Base-by-base conservation (phyloP, 2,113 vertebrate species). In the Labeo catla region DNA sequence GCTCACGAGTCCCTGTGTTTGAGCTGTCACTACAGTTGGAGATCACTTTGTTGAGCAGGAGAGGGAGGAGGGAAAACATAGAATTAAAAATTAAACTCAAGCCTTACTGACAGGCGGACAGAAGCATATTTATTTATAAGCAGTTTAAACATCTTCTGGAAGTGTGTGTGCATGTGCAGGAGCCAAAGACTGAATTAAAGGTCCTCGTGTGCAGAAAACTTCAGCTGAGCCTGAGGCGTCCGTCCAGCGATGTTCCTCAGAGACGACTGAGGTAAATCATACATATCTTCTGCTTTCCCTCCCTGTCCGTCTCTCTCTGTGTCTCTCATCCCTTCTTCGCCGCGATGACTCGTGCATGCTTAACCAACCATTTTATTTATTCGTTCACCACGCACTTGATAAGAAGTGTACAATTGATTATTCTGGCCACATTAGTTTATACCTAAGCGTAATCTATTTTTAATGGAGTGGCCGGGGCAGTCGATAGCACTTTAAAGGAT, bases 371-470 rank as follows among this genome's bases (percentile, higher is more conserved):
- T 90, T 92, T 91, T 87, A 89, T 91, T 83, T 90, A 89, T 91
- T 87, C 80, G 8, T 85, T 76, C 86, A 73, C 47, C 15, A 10
- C 76, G 85, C 83, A 87, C 61, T 84, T 90, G 65, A 89, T 89
- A 89, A 91, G 87, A 89, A 91, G 91, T 87, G 78, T 85, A 80
- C 87, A 90, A 92, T 91, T 91, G 87, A 93, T 93, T 92, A 88
- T 93, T 91, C 85, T 88, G 76, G 87, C 88, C 90, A 91, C 89
- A 92, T 91, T 91, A 92, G 84, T 86, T 83, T 90, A 87, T 90
- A 90, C 91, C 90, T 90, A 89, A 91, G 87, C 81, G 54, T 92
- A 87, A 93, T 94, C 87, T 92, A 92, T 92, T 90, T 92, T 93
- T 92, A 93, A 93, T 93, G 91, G 91, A 89, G 90, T 52, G 16